Evolutionary conservation across 2,113 vertebrate genomes (phyloP).

Genomic region (Lophius piscatorius): DNA sequence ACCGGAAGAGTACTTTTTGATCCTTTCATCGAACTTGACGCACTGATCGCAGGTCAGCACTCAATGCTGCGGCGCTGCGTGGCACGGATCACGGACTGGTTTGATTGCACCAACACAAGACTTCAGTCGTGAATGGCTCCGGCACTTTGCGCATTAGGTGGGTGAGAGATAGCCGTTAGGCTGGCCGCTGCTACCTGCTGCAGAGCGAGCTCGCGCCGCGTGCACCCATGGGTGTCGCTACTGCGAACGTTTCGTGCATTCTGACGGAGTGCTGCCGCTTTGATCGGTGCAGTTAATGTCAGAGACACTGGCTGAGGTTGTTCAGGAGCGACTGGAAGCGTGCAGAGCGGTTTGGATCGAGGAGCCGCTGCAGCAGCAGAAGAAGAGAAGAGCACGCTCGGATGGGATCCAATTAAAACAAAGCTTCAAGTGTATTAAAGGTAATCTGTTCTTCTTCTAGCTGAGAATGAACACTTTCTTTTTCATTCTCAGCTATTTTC

Average conservation of each 20-base stretch:
- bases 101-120: conserved; percentile 17
- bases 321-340: conserved; percentile 30
- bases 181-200: conserved; percentile 41
- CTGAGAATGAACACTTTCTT: background rate
- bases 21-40: conserved; percentile 3
- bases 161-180: conserved; percentile 22
- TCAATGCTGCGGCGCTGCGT: conserved; percentile 73
- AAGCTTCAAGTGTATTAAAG: conserved; percentile 58
- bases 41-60: conserved; percentile 46
- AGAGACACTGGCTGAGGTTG: conserved; percentile 25
- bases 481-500: background rate
- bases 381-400: conserved; percentile 19
- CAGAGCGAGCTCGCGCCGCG: conserved; percentile 24
- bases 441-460: conserved; percentile 36
- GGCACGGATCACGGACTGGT: conserved; percentile 61
- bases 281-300: conserved; percentile 54
- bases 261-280: conserved; percentile 22
- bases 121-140: conserved; percentile 40
- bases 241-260: conserved; percentile 30
- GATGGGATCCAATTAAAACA: conserved; percentile 61
- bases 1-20: conserved; percentile 6
- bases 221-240: conserved; percentile 54
- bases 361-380: conserved; percentile 35
- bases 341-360: conserved; percentile 19
- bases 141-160: conserved; percentile 6